Evolutionary conservation across 1,140 invertebrate genomes (phyloP), one percentile per base, ranked within the genome.

Genomic region (Daktulosphaira vitifoliae): DNA sequence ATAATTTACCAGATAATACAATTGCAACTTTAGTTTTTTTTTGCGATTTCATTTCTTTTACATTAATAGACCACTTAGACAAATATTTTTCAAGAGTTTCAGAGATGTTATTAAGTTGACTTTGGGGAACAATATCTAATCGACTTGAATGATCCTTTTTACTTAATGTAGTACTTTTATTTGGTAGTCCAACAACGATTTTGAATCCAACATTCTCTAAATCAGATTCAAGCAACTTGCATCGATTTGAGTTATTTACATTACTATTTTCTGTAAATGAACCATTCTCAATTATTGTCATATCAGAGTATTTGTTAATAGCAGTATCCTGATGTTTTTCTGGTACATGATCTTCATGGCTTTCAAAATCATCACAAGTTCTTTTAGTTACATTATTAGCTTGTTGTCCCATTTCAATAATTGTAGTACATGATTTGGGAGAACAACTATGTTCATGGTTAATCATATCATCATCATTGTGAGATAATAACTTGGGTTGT

Each of bases 161-260:
- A 0, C 7, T 29, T 3, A 13, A 22, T 13, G 13, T 9, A 26
- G 23, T 26, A 16, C 20, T 48, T 16, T 48, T n/a, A 11, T 33
- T 33, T 22, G 56, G 44, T 33, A 62, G 29, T 22, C 56, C 56
- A 33, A 62, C 42, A 20, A 33, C 11, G n/a, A 62, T 62, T 62
- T 62, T 62, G n/a, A 62, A 62, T 62, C 56, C 56, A 48, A 48
- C 25, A 33, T 7, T 20, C 15, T 62, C 42, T 13, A 62, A 25
- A 62, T 46, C 23, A 13, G 56, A 62, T 48, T 62, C 56, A n/a
- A n/a, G n/a, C n/a, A n/a, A n/a, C n/a, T n/a, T n/a, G n/a, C n/a
- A n/a, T n/a, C n/a, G n/a, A n/a, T n/a, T n/a, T n/a, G n/a, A n/a
- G n/a, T n/a, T n/a, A n/a, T n/a, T n/a, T 22, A 62, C 22, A 9